Conservation (phyloP, 2,113 vertebrate species). For the Alexandromys fortis region DNA sequence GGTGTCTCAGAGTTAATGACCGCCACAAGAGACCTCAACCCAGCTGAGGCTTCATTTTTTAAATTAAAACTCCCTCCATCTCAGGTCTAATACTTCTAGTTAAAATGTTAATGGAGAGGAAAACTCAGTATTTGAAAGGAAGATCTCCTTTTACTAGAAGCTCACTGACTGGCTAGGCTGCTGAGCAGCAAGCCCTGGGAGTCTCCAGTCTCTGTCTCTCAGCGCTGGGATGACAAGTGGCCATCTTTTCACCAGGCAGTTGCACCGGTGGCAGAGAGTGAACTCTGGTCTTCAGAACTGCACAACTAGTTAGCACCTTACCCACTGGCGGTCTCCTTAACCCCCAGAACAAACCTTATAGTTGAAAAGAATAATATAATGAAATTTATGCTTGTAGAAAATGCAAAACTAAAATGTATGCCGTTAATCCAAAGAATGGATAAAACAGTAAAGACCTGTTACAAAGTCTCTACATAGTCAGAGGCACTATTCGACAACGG, state of each 20-base stretch:
- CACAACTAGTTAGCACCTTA: neutral
- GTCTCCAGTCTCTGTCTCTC: no score
- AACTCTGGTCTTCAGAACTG: neutral
- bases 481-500: neutral
- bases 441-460: neutral
- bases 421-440: neutral
- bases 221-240: neutral
- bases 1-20: neutral
- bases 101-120: no score
- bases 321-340: no score
- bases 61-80: neutral
- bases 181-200: neutral
- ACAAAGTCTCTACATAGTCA: neutral
- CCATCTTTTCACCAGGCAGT: no score
- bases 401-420: neutral
- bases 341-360: neutral
- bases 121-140: neutral
- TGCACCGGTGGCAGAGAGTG: neutral
- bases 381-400: neutral
- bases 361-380: neutral
- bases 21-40: neutral
- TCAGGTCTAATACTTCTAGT: neutral
- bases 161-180: no score
- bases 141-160: neutral
- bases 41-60: neutral